Percentiles rank a stretch among this genome's conserved stretches.
phyloP scores from a whole-genome alignment of 1,140 invertebrate species.

The Lepidurus couesii region DNA sequence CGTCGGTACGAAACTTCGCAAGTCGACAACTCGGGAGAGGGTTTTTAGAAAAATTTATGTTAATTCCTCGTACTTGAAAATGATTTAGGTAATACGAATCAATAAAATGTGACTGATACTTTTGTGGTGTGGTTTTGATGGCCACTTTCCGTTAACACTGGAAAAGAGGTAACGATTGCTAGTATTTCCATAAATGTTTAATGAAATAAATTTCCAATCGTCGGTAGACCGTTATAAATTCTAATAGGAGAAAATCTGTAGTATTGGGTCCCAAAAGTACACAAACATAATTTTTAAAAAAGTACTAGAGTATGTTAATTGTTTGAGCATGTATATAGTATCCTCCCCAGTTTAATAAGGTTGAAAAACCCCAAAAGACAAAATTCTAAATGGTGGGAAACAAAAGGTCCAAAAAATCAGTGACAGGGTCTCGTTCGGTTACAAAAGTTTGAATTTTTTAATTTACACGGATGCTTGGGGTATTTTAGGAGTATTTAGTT shows the following conservation, averaged over 20 bases:
- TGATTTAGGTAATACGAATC: too few species aligned
- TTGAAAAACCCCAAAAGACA: background rate
- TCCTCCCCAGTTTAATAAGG: conserved; percentile 6
- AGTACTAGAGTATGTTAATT: background rate
- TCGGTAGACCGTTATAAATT: background rate
- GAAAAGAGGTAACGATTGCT: too few species aligned
- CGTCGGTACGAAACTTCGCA: too few species aligned
- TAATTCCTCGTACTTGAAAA: too few species aligned
- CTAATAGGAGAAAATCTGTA: background rate
- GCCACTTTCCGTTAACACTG: too few species aligned
- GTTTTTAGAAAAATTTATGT: too few species aligned
- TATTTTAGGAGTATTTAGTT: conserved; percentile 2
- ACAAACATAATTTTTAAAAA: background rate
- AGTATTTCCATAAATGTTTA: too few species aligned
- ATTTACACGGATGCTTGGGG: background rate
- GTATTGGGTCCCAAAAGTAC: background rate
- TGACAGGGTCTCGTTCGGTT: background rate
- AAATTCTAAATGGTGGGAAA: background rate
- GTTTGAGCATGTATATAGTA: background rate
- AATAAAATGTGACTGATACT: too few species aligned
- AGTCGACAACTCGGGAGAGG: too few species aligned
- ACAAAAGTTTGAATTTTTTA: background rate
- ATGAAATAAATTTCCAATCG: too few species aligned
- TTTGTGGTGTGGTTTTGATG: too few species aligned
- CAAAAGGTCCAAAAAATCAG: background rate